These are phyloP conservation scores for Leucosticte australis DNA, from an alignment of 2,113 vertebrate species.

Conservation along the genomic window DNA sequence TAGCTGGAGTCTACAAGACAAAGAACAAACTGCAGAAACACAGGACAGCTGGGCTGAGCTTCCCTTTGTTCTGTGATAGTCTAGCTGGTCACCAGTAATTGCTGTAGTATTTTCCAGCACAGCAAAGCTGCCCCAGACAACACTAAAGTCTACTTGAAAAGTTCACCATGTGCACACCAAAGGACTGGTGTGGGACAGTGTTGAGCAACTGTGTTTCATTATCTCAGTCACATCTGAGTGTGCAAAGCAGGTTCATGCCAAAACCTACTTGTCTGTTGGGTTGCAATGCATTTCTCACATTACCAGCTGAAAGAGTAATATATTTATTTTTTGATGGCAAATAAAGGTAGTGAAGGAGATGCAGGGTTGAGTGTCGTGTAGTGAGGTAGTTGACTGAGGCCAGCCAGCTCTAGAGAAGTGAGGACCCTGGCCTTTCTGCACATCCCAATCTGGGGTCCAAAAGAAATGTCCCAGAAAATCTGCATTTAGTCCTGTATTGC, in stretches of 20 bases:
- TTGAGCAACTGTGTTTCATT: background rate
- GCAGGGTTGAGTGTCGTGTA: background rate
- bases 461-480: background rate
- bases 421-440: background rate
- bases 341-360: background rate
- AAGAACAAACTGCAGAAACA: background rate
- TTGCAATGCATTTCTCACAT: background rate
- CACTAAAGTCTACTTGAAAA: background rate
- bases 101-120: fast-evolving
- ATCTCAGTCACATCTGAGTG: background rate
- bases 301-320: background rate
- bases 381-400: background rate
- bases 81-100: background rate
- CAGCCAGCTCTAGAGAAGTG: background rate
- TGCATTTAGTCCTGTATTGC: background rate
- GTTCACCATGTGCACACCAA: background rate
- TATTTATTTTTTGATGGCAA: background rate
- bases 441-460: background rate
- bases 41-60: background rate
- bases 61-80: background rate
- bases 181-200: background rate
- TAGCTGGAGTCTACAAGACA: background rate
- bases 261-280: background rate
- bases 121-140: background rate
- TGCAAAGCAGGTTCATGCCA: background rate